Evolutionary conservation across 2,888 invertebrate species (phyloP).

Genomic region (Hartigia nigra): DNA sequence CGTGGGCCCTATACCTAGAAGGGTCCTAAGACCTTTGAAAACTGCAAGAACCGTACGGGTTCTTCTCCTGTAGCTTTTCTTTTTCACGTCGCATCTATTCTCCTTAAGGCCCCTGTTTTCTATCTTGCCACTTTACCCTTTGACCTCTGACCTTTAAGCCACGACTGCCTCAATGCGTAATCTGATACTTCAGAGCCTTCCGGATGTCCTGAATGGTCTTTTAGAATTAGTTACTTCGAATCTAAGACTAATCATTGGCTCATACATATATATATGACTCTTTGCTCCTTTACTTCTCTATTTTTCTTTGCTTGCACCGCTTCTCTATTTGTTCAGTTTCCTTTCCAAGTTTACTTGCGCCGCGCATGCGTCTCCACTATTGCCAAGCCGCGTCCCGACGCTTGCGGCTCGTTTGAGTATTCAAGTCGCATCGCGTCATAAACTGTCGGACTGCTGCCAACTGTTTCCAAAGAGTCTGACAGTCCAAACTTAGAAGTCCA

Average conservation of each 20-base stretch:
- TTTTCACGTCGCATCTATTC: neutral
- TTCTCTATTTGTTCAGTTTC: slow-evolving; percentile 12
- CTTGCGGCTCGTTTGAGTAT: slow-evolving; percentile 59
- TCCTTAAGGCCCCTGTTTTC: neutral
- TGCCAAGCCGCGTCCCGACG: slow-evolving; percentile 17
- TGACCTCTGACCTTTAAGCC: neutral
- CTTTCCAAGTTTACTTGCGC: slow-evolving; percentile 2
- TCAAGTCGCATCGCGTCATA: slow-evolving; percentile 60
- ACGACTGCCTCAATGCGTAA: neutral
- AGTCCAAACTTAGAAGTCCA: neutral
- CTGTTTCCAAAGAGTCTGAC: neutral
- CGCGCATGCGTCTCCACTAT: neutral
- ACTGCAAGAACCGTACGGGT: no score
- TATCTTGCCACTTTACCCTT: neutral
- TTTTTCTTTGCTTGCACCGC: slow-evolving; percentile 6
- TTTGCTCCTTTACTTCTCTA: neutral
- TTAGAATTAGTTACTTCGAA: neutral
- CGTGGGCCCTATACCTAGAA: neutral
- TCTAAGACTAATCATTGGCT: neutral
- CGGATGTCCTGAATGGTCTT: neutral
- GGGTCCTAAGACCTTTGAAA: neutral
- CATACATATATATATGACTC: neutral
- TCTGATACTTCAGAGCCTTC: neutral
- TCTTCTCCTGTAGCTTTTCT: neutral
- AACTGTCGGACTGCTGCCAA: slow-evolving; percentile 55